phyloP scores from a whole-genome alignment of 2,113 vertebrate species.

The Serilophus lunatus region DNA sequence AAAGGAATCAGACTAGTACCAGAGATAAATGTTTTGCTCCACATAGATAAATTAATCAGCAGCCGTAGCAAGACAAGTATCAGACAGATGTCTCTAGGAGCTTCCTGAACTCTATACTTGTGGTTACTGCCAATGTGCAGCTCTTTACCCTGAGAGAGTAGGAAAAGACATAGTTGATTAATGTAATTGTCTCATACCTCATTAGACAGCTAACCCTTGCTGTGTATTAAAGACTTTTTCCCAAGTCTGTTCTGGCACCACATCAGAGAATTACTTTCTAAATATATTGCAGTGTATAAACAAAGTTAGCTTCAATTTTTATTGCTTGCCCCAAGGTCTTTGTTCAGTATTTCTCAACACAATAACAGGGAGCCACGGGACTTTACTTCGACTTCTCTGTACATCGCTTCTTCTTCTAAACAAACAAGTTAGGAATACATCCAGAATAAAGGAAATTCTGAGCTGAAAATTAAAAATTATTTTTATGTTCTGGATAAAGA shows the following conservation, averaged over 20 bases:
- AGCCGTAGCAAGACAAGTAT: not conserved
- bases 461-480: not conserved
- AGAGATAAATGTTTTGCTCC: not conserved
- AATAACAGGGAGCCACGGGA: not conserved
- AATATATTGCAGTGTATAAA: not conserved
- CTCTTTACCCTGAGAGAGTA: not conserved
- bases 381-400: not conserved
- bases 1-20: not conserved
- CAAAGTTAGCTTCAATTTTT: not conserved
- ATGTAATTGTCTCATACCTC: conserved; percentile 39
- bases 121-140: not conserved
- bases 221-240: conserved; percentile 12
- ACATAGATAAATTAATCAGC: not conserved
- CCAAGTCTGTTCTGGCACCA: not conserved
- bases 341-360: not conserved
- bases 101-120: not conserved
- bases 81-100: not conserved
- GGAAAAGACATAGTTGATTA: conserved; percentile 7
- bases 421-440: not conserved
- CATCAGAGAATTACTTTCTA: conserved; percentile 12
- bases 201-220: conserved; percentile 28
- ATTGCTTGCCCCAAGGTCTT: not conserved
- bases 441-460: not conserved
- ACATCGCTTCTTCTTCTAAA: not conserved
- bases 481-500: not conserved